A percentile compares a stretch with the other conserved stretches of the same genome.
Conservation (phyloP, 2,888 invertebrate genomes). For the Pseudoips prasinana region DNA sequence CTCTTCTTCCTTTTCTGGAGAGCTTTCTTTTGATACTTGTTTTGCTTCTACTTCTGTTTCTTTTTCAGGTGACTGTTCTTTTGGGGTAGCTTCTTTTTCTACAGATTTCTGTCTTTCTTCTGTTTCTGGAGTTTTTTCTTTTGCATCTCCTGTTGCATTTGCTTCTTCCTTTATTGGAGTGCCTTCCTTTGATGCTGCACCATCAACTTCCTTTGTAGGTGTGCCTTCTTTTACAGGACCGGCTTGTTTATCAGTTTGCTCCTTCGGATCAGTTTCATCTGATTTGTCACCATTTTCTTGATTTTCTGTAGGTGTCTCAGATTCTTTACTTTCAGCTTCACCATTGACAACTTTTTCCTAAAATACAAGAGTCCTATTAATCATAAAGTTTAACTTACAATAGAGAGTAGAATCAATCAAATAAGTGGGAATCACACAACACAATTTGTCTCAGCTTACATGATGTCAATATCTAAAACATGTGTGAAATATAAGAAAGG, state of each 20-base stretch:
- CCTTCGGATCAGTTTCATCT: constrained; percentile 36
- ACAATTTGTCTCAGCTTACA: too few relatives aligned
- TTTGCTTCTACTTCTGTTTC: constrained; percentile 43
- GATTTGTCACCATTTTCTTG: constrained; percentile 48
- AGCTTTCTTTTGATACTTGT: constrained; percentile 53
- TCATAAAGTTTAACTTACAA: not conserved
- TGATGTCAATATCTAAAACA: too few relatives aligned
- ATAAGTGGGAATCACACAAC: too few relatives aligned
- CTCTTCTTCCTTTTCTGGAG: constrained; percentile 56
- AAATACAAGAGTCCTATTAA: constrained; percentile 21
- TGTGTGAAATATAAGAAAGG: too few relatives aligned
- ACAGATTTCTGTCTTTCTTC: constrained; percentile 51
- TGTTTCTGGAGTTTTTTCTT: constrained; percentile 36
- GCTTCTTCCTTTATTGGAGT: constrained; percentile 43
- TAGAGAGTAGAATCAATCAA: too few relatives aligned
- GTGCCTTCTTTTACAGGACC: constrained; percentile 42
- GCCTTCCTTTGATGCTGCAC: constrained; percentile 37
- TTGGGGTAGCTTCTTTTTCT: constrained; percentile 43
- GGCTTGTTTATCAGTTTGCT: constrained; percentile 32
- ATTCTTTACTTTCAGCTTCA: constrained; percentile 44
- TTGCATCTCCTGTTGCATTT: constrained; percentile 25
- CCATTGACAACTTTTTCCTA: constrained; percentile 63
- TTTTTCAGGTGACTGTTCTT: constrained; percentile 45
- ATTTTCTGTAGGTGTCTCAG: constrained; percentile 47
- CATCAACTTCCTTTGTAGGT: constrained; percentile 35